Base-by-base conservation (phyloP, 2,797 vertebrate species). In the Centropyge bicolor region DNA sequence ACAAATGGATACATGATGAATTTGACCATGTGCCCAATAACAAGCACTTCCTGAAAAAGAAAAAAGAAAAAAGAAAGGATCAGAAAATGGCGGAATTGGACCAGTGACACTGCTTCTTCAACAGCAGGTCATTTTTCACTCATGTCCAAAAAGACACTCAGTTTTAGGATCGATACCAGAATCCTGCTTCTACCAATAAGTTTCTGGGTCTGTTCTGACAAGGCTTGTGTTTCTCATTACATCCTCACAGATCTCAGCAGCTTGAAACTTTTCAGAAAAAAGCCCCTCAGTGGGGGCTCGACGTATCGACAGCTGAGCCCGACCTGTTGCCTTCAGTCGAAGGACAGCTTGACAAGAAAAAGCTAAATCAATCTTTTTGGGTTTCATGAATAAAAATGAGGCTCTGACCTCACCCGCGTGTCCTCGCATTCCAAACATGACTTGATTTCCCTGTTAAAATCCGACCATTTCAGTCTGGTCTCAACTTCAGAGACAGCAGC, bases 371-470 rank as follows among this genome's bases (percentile, higher is more conserved):
- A 54, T 59, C 4, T 74, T n/a, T 73, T 51, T 69, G 17, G 38
- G 31, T 59, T 60, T 20, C 19, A 61, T 76, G 49, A 74, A 84
- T 79, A 70, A 65, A 65, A 40, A 65, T 68, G 62, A 75, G n/a
- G 17, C 20, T 0, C 57, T 63, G 46, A 43, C 67, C 66, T 78
- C 48, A 10, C 17, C 54, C 13, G 51, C 38, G 1, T n/a, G 73
- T 56, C 67, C 67, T 61, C n/a, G 52, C 52, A 24, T 59, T 40
- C 13, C 41, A 11, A 20, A 55, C 49, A 75, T 7, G 9, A 51
- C 55, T 76, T 36, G 38, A 67, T 59, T 74, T 67, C 6, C 45
- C 51, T 8, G 3, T 60, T 66, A 56, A 62, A 45, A 41, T 70
- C 31, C 45, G 59, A 22, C 13, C 20, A 46, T 73, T 66, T 43